Evolutionary conservation across 1,140 invertebrate genomes (phyloP).

Genomic region (Penaeus chinensis): DNA sequence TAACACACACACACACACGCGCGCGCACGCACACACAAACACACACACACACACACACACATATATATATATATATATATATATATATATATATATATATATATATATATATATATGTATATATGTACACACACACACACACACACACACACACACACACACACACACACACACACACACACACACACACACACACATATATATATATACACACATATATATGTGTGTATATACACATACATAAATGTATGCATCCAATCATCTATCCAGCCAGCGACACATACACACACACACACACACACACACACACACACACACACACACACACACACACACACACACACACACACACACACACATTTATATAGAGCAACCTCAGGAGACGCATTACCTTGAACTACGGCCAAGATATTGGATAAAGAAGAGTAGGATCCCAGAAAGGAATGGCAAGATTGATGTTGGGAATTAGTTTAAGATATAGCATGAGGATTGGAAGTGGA

Average conservation of each 20-base stretch:
- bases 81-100: neutral
- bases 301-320: slow-evolving; percentile 7
- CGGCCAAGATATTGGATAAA: no score
- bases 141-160: neutral
- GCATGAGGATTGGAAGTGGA: no score
- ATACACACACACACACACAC: neutral
- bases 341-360: neutral
- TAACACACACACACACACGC: no score
- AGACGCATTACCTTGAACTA: neutral
- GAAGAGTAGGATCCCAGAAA: no score
- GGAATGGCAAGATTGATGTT: no score
- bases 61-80: neutral
- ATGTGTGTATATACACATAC: neutral
- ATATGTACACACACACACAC: neutral
- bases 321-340: neutral
- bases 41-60: neutral
- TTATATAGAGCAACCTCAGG: neutral
- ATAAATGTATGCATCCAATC: no score
- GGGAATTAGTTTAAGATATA: no score
- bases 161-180: slow-evolving; percentile 3
- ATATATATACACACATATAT: neutral
- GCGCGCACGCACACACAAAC: no score
- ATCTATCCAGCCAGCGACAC: no score
- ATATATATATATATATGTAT: neutral
- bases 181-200: neutral